A percentile compares a stretch with the other conserved stretches of the same genome.
phyloP scores from a whole-genome alignment of 1,140 invertebrate genomes.

The Platorchestia sp. region DNA sequence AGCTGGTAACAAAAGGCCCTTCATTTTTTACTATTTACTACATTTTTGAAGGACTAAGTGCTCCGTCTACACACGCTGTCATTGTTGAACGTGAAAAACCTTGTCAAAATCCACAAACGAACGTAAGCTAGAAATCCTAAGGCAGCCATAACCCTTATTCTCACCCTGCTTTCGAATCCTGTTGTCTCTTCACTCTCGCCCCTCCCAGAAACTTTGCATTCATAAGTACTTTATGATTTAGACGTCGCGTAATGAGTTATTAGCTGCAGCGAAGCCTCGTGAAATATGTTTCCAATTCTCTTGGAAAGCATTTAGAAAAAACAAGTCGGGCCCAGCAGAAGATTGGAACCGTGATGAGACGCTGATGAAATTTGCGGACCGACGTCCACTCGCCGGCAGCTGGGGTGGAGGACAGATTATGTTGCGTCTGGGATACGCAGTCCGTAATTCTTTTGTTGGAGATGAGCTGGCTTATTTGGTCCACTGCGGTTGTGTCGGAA shows the following conservation, averaged over 20 bases:
- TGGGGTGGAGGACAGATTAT: not conserved
- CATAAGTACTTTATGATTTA: slow-evolving; percentile 46
- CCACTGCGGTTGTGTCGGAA: too few relatives aligned
- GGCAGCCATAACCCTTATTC: not conserved
- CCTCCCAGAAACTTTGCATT: slow-evolving; percentile 28
- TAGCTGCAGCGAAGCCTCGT: slow-evolving; percentile 37
- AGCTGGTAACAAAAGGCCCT: not conserved
- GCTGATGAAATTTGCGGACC: slow-evolving; percentile 24
- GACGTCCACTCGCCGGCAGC: not conserved
- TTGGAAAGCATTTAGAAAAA: slow-evolving; percentile 28
- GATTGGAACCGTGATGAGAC: slow-evolving; percentile 33
- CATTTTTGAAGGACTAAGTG: not conserved
- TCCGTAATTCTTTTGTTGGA: not conserved
- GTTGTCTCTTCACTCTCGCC: not conserved
- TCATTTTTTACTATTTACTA: not conserved
- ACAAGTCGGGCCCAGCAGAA: not conserved
- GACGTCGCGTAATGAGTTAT: slow-evolving; percentile 42
- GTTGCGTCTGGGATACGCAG: not conserved
- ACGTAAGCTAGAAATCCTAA: not conserved
- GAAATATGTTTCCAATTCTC: slow-evolving; percentile 55
- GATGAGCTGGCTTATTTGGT: too few relatives aligned
- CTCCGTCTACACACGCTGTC: not conserved
- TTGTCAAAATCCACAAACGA: not conserved
- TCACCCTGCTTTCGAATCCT: not conserved
- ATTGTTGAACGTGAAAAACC: not conserved